Base-by-base conservation (phyloP, 2,888 invertebrate genomes). In the Agrilus cyanescens region DNA sequence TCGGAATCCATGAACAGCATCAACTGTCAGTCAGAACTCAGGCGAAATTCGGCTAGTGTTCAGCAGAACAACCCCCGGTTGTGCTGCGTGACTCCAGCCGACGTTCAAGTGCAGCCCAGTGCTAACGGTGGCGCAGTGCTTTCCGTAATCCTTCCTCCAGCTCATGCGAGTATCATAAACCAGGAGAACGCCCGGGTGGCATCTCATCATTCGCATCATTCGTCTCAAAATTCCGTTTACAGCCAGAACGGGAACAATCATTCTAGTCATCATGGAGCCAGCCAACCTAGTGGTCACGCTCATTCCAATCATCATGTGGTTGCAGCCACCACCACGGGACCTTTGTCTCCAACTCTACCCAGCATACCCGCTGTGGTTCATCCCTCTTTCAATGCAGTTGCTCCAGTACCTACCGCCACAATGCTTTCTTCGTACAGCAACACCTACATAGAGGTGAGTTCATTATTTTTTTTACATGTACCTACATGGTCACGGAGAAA, bases 121-220 rank as follows among this genome's bases (percentile, higher is more conserved):
- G 73, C 74, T 0, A 74, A 76, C 1, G 77, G 80, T 5, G 84
- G 85, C 3, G 81, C 86, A 0, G 85, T 87, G 29, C 69, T 88
- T 31, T 86, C 87, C 3, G 87, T 88, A 8, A 87, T 85, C 55
- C 70, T 88, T 44, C 86, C 86, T 6, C 85, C 86, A 0, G 76
- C 81, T 53, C 73, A 72, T 38, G 63, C 63, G 33, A 63, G 60
- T 49, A 53, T 61, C 44, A 55, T 62, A 25, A 69, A 69, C 47
- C 70, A 72, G 49, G 65, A 65, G 42, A 46, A 54, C 4, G 47
- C 48, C 6, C 33, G 53, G 13, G 49, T 52, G 13, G 50, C 53
- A n/a, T 49, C 51, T 7, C 55, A 53, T 43, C 55, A 53, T 40
- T 44, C 46, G 35, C 57, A 57, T 40, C 57, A 56, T 41, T 45